Percentiles rank a stretch among this genome's conserved stretches.
phyloP scores from a whole-genome alignment of 2,797 vertebrate genomes.

The Naso thynnoides region DNA sequence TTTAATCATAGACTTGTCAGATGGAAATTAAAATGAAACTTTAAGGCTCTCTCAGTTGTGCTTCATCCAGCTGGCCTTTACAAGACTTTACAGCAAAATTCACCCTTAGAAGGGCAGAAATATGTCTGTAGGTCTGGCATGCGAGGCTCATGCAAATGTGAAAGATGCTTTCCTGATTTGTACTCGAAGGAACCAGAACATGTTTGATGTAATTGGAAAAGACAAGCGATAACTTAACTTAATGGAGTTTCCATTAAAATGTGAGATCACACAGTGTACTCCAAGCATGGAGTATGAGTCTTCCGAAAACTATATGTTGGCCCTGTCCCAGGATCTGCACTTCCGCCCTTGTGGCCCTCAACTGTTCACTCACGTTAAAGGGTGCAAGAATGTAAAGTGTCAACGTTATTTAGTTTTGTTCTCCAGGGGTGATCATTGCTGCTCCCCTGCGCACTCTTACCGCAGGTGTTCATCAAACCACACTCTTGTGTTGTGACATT shows the following conservation, averaged over 20 bases:
- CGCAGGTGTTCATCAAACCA: too few relatives aligned
- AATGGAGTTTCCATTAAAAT: conserved; percentile 11
- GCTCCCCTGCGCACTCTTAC: too few relatives aligned
- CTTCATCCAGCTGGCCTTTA: neutral
- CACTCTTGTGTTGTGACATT: too few relatives aligned
- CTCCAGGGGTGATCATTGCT: too few relatives aligned
- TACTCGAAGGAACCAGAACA: conserved; percentile 51
- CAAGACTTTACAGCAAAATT: neutral
- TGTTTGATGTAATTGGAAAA: conserved; percentile 51
- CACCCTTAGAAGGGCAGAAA: neutral
- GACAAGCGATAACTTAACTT: neutral
- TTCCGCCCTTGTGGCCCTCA: too few relatives aligned
- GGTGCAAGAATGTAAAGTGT: too few relatives aligned
- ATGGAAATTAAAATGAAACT: conserved; percentile 29
- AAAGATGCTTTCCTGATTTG: conserved; percentile 30
- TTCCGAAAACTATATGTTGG: too few relatives aligned
- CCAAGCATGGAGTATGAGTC: conserved; percentile 31
- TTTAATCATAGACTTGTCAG: conserved; percentile 54
- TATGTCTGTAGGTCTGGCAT: neutral
- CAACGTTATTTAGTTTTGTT: too few relatives aligned
- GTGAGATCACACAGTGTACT: conserved; percentile 37
- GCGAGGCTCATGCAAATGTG: conserved; percentile 11
- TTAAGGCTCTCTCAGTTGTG: neutral
- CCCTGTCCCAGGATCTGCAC: too few relatives aligned
- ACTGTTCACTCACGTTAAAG: too few relatives aligned